phyloP scores from a whole-genome alignment of 2,113 vertebrate genomes.

The Gallinago paraguaiae region DNA sequence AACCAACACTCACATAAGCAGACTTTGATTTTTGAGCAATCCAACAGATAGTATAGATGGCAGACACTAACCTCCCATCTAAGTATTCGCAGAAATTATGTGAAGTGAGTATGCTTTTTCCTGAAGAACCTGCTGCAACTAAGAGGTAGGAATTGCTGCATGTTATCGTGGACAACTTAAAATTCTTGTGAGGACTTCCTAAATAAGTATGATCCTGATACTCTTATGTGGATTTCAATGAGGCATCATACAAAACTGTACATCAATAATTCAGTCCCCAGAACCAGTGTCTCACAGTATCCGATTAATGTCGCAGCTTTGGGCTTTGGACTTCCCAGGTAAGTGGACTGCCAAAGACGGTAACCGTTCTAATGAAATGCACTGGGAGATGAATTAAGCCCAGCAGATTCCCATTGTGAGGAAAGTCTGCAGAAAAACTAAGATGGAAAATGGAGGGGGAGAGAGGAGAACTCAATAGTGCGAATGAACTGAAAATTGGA shows the following conservation, averaged over 20 bases:
- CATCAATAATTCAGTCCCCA: background rate
- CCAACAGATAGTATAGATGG: background rate
- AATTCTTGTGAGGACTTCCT: background rate
- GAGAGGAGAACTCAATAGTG: background rate
- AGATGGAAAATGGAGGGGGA: background rate
- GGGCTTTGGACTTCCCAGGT: background rate
- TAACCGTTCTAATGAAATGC: background rate
- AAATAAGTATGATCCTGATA: background rate
- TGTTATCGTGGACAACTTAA: background rate
- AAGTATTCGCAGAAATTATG: background rate
- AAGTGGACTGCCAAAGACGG: background rate
- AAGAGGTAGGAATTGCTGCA: background rate
- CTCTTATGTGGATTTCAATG: background rate
- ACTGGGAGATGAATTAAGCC: background rate
- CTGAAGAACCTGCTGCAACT: background rate
- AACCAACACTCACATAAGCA: background rate
- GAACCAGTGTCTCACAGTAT: background rate
- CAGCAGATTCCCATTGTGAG: background rate
- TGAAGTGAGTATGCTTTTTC: background rate
- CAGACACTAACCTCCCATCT: background rate
- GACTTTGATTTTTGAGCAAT: background rate
- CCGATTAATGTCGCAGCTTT: background rate
- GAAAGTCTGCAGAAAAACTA: background rate
- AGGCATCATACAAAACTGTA: background rate
- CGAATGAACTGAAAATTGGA: background rate